Percentiles rank a stretch among this genome's conserved stretches.
phyloP scores from a whole-genome alignment of 92 coral and sea anemone species.

The Phenganax marumi region DNA sequence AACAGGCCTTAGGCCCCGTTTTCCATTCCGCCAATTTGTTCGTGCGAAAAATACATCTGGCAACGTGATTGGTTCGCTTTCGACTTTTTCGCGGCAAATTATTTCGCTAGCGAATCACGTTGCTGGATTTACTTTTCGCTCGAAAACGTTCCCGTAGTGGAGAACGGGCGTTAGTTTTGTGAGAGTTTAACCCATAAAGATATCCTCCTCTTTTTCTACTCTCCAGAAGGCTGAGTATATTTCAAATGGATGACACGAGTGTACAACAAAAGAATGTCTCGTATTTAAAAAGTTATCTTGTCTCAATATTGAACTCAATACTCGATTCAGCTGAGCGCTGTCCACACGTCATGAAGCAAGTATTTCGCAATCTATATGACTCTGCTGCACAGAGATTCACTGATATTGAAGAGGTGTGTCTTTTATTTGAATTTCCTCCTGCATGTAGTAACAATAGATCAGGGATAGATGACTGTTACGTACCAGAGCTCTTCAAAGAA shows the following conservation, averaged over 20 bases:
- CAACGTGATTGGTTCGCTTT: too few relatives aligned
- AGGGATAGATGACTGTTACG: too few relatives aligned
- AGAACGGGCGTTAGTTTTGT: not conserved
- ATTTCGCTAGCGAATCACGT: too few relatives aligned
- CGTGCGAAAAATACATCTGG: too few relatives aligned
- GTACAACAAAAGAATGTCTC: conserved; percentile 61
- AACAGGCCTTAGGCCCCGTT: too few relatives aligned
- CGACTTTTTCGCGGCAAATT: too few relatives aligned
- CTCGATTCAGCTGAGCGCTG: conserved; percentile 66
- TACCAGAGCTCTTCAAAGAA: too few relatives aligned
- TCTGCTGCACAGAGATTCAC: conserved; percentile 36
- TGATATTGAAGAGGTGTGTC: conserved; percentile 12
- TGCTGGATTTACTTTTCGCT: too few relatives aligned
- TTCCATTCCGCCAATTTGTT: too few relatives aligned
- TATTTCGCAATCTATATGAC: conserved; percentile 77
- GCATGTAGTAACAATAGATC: too few relatives aligned
- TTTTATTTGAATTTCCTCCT: not conserved
- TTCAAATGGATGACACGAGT: conserved; percentile 68
- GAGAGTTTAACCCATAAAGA: not conserved
- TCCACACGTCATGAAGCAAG: conserved; percentile 76
- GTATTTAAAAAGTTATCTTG: conserved; percentile 67
- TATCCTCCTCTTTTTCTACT: not conserved
- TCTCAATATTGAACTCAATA: conserved; percentile 69
- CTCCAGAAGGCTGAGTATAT: conserved; percentile 72
- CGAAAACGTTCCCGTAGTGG: too few relatives aligned